Evolutionary conservation across 2,797 vertebrate species (phyloP), one percentile per base, ranked within the genome.

Genomic region (Microctenopoma steveboyesi): DNA sequence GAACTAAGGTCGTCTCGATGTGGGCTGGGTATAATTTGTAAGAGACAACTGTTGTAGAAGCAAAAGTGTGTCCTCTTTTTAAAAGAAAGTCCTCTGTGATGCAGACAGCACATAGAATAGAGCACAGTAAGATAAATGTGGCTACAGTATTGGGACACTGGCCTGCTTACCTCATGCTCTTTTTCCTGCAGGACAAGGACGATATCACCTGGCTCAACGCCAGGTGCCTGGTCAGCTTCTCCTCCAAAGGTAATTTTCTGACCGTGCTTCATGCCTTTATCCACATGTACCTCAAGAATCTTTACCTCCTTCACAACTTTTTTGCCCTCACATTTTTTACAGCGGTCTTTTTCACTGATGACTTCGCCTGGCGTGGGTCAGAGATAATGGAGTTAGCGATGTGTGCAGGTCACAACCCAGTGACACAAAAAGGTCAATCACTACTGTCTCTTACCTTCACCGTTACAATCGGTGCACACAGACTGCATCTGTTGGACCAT

Each of bases 401-500:
- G 1, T 14, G 22, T 12, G 25, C 7, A 37, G 18, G n/a, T 5
- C 4, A 13, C 7, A 18, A 3, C 11, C 56, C 7, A 13, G 39
- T 16, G 8, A 42, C 1, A 15, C 2, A 51, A 1, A 9, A 14
- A 30, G 7, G 2, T 3, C 48, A 1, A 28, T 45, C 0, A 2
- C 0, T 0, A 4, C 27, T 7, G 9, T 1, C 4, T 0, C 89
- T 83, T 91, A 99, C 97, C 98, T 96, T 99, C 98, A 75, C 98
- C 98, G 0, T 95, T 98, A 87, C 98, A 99, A 69, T 98, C 97
- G 0, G 97, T 97, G 53, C 98, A 99, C 54, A 99, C 95, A 9
- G 98, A 98, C 90, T 99, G 97, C 98, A 99, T 99, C 94, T 99
- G 97, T 87, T 99, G 97, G 47, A 99, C 97, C 97, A 99, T 99